phyloP scores from a whole-genome alignment of 2,113 vertebrate genomes.

The Chaetops frenatus region DNA sequence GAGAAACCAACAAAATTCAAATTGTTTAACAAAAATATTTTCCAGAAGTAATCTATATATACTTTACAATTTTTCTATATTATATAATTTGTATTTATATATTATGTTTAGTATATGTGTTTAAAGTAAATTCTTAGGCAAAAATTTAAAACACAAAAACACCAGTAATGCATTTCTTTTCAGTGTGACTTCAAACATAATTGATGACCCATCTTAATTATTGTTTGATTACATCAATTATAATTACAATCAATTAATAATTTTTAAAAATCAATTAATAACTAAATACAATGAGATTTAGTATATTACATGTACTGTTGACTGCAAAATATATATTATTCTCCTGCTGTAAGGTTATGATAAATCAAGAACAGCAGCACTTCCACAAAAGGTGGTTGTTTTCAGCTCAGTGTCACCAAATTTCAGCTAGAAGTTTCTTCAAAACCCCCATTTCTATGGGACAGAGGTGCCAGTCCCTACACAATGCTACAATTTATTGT shows the following conservation, averaged over 20 bases:
- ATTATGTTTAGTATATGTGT: neutral
- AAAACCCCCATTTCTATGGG: neutral
- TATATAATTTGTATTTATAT: neutral
- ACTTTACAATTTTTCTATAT: neutral
- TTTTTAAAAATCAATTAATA: neutral
- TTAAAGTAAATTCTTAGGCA: neutral
- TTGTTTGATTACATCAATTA: neutral
- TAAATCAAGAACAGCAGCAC: neutral
- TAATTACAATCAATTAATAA: neutral
- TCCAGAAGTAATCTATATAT: neutral
- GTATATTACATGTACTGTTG: neutral
- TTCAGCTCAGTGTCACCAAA: neutral
- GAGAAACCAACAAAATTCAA: neutral
- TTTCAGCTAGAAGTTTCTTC: neutral
- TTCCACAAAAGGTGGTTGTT: neutral
- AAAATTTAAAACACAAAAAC: neutral
- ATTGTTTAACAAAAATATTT: neutral
- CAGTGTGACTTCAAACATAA: neutral
- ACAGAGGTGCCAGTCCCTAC: neutral
- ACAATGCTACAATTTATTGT: neutral
- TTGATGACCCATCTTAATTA: neutral
- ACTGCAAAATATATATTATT: neutral
- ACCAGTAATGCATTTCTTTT: neutral
- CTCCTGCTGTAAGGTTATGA: neutral
- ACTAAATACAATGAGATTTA: neutral